Percentiles rank a stretch among this genome's conserved stretches.
phyloP scores from a whole-genome alignment of 2,797 vertebrate species.

The Sebastes itinus region DNA sequence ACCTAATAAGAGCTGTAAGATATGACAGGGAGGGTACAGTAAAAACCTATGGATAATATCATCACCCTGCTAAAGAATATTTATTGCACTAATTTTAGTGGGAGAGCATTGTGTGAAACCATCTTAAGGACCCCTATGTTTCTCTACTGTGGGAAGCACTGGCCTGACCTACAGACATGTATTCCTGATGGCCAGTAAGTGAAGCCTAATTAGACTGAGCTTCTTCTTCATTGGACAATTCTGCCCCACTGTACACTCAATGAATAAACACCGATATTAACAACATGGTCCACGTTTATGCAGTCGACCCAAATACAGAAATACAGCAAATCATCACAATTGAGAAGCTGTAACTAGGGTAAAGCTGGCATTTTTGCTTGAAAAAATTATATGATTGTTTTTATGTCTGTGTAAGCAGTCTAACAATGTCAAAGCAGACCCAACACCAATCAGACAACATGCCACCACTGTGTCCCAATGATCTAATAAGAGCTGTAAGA shows the following conservation, averaged over 20 bases:
- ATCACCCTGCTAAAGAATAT: neutral
- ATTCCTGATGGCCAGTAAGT: constrained; percentile 43
- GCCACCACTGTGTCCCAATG: neutral
- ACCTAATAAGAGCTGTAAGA: neutral
- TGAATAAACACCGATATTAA: constrained; percentile 18
- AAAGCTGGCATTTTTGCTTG: too few species aligned
- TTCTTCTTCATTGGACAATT: constrained; percentile 18
- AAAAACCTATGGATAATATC: neutral
- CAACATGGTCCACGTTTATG: neutral
- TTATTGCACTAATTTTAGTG: too few species aligned
- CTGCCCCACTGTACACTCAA: constrained; percentile 24
- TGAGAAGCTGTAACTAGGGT: too few species aligned
- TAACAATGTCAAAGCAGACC: neutral
- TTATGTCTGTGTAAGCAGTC: neutral
- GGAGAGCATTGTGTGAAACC: neutral
- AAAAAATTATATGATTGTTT: too few species aligned
- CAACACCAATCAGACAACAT: neutral
- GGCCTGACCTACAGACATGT: constrained; percentile 28
- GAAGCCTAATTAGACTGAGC: constrained; percentile 42
- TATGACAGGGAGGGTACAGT: neutral
- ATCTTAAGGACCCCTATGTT: neutral
- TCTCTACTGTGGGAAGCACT: constrained; percentile 12
- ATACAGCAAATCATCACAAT: neutral
- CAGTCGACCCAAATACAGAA: neutral
- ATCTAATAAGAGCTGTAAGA: neutral